These are phyloP conservation scores for Tenthredo notha DNA, from an alignment of 2,888 invertebrate genomes.

Conservation along the genomic window DNA sequence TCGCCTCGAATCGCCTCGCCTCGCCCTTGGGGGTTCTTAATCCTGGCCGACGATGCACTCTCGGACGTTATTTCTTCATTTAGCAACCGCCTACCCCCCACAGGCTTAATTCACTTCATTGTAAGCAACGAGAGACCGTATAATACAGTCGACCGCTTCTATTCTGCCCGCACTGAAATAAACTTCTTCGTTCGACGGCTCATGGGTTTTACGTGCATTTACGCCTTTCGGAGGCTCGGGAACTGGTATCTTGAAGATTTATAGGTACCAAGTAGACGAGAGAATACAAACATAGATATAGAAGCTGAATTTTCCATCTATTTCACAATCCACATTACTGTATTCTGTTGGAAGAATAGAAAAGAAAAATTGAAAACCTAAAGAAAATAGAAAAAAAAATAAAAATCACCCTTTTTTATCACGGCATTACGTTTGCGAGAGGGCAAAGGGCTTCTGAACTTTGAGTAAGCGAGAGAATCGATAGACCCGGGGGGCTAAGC, in stretches of 20 bases:
- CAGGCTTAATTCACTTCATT: constrained; percentile 55
- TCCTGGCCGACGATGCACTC: constrained; percentile 64
- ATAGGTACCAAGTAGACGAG: background rate
- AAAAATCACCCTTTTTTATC: background rate
- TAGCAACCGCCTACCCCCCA: constrained; percentile 56
- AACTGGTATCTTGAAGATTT: background rate
- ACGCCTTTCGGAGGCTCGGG: background rate
- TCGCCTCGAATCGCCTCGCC: constrained; percentile 55
- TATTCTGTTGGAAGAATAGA: background rate
- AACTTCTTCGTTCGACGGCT: constrained; percentile 36
- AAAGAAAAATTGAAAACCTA: background rate
- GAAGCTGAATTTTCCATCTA: background rate
- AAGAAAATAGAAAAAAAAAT: background rate
- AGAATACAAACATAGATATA: background rate
- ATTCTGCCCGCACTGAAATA: constrained; percentile 45
- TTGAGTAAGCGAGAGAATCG: constrained; percentile 12
- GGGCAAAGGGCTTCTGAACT: constrained; percentile 8
- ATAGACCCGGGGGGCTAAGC: constrained; percentile 32
- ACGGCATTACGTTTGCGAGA: background rate
- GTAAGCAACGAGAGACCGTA: constrained; percentile 54
- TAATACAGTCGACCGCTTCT: constrained; percentile 53
- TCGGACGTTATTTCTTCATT: constrained; percentile 70
- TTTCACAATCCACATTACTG: background rate
- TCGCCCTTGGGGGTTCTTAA: constrained; percentile 64
- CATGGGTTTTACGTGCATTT: background rate